Evolutionary conservation across 2,113 vertebrate genomes (phyloP), one percentile per base, ranked within the genome.

Genomic region (Choloepus hoffmanni): DNA sequence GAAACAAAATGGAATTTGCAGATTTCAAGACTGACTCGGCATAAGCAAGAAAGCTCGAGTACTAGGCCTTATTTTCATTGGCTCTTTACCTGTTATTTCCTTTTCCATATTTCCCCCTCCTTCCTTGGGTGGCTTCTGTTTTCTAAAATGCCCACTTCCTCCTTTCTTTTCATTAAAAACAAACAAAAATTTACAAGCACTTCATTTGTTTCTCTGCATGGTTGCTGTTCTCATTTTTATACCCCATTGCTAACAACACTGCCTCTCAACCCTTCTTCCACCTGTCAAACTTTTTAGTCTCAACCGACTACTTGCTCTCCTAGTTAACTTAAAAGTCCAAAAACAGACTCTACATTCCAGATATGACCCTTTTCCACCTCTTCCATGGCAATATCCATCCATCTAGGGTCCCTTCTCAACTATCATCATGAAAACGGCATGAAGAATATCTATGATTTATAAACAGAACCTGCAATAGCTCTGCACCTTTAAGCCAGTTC

Each of bases 171-270:
- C 50, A 62, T 48, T 76, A 58, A 70, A 68, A 79, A 11, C 36
- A 18, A 91, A 60, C 92, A 89, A 23, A 50, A 83, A 95, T 86
- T 53, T n/a, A 94, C 65, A 76, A 72, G 40, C 28, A 48, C 26
- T 33, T 88, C 93, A 72, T 84, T 91, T 93, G n/a, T 67, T 92
- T 79, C 63, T 72, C 43, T 45, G 43, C 43, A 76, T 43, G 23
- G 11, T 26, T 60, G 45, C 33, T 48, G 3, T 21, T 55, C 55
- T 85, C 68, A 58, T 62, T 67, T 89, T 86, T 86, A 65, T 24
- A 40, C 53, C 15, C 68, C 50, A 33, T 0, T 55, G 26, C 26
- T 85, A 53, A 45, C 14, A 33, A 48, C 72, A 33, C 48, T 67
- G 63, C 33, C 15, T 53, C 15, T 90, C 30, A 90, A 72, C 11